Base-by-base conservation (phyloP, 1,140 invertebrate genomes). In the Uloborus diversus region DNA sequence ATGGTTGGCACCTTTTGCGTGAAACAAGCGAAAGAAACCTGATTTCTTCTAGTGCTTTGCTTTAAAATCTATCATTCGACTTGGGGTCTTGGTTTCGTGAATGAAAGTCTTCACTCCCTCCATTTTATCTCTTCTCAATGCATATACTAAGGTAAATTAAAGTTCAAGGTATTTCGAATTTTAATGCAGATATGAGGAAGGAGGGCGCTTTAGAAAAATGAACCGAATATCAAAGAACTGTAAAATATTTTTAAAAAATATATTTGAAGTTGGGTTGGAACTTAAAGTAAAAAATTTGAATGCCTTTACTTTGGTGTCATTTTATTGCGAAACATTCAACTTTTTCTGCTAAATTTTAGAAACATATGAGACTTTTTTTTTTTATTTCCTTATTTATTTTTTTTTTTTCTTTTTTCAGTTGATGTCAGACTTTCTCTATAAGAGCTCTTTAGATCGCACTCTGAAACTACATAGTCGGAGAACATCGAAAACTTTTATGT, bases 381-480 rank as follows among this genome's bases (percentile, higher is more conserved):
- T 9, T 9, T 9, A 42, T 42, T 42, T 9, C 17, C 3, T 17
- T 2, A 35, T 35, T 25, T 35, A 35, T 35, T 20, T 35, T 13
- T 33, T 56, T 27, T 23, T 42, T 65, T 33, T 28, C 11, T 65
- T 65, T 57, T 28, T 33, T 11, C 32, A 78, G 73, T 53, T 78
- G 73, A 53, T 78, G 47, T 56, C 61, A 0, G 73, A 78, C 25
- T 65, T 65, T 30, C 25, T 78, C 13, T 78, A 78, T 30, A 66
- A 56, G 2, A 65, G 42, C 20, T 62, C 73, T 28, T 37, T 57
- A 1, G 32, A 78, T 5, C n/a, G n/a, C 11, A 30, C 62, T 14
- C 30, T 65, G 37, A 65, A 56, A 28, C 30, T 33, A 20, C 73
- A 78, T 28, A 51, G 73, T 42, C 14, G 23, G 20, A 78, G 25